phyloP scores from a whole-genome alignment of 35 echinoderm and acorn worm species.

The Apostichopus parvimensis region DNA sequence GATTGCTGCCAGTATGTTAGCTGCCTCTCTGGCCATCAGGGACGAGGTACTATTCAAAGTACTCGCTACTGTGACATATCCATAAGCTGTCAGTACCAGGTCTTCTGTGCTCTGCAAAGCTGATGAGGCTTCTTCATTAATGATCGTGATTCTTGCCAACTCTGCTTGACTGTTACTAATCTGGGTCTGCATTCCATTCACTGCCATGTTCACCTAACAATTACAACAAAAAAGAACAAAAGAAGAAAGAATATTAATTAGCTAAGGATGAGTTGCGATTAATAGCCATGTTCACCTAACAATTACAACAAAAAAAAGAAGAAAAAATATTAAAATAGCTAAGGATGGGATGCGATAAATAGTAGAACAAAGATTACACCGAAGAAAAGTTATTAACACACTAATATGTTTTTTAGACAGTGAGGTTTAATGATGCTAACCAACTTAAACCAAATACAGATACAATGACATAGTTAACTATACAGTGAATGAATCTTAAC shows the following conservation, averaged over 20 bases:
- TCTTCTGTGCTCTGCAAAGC: neutral
- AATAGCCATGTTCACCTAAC: neutral
- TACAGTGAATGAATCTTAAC: too few relatives aligned
- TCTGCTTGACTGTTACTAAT: neutral
- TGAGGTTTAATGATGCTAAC: too few relatives aligned
- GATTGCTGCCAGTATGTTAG: conserved; percentile 7
- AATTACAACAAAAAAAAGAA: neutral
- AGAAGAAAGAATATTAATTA: too few relatives aligned
- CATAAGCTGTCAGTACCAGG: neutral
- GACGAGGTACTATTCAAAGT: neutral
- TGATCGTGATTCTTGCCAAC: neutral
- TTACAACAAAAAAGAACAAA: neutral
- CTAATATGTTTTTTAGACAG: too few relatives aligned
- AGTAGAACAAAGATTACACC: too few relatives aligned
- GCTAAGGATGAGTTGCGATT: too few relatives aligned
- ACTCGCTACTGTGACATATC: neutral
- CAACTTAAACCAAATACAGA: too few relatives aligned
- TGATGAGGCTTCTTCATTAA: neutral
- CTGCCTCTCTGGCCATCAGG: neutral
- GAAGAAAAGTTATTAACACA: too few relatives aligned
- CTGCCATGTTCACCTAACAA: neutral
- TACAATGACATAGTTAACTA: too few relatives aligned
- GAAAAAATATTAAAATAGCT: too few relatives aligned
- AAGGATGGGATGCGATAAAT: too few relatives aligned
- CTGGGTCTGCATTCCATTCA: neutral